phyloP scores from a whole-genome alignment of 2,113 vertebrate genomes.

The Ammospiza caudacuta region DNA sequence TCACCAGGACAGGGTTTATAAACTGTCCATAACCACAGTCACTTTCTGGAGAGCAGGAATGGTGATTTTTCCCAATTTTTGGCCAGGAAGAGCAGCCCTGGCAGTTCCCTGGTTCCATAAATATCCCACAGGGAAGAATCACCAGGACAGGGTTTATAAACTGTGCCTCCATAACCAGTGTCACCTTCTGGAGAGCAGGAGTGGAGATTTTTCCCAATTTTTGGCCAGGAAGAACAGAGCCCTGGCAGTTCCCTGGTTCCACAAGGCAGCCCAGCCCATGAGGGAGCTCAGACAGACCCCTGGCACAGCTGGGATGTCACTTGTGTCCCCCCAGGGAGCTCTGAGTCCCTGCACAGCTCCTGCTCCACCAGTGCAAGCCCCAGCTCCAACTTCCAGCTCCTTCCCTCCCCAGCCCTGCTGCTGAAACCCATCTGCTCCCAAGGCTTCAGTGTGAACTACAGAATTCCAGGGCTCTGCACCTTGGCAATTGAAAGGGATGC shows the following conservation, averaged over 20 bases:
- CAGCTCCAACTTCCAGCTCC: neutral
- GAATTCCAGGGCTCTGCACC: neutral
- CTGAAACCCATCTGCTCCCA: neutral
- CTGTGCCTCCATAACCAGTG: neutral
- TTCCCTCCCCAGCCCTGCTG: neutral
- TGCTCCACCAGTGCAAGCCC: too few relatives aligned
- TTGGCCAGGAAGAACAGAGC: neutral
- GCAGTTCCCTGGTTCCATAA: neutral
- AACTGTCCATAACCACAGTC: neutral
- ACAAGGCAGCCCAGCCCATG: neutral
- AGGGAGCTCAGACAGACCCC: neutral
- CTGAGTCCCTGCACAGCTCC: neutral
- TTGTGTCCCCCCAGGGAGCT: neutral
- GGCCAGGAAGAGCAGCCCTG: neutral
- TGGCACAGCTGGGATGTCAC: neutral
- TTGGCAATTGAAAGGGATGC: neutral
- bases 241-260: neutral
- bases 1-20: neutral
- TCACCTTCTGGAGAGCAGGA: neutral
- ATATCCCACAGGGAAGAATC: rapidly evolving
- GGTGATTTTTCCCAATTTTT: rapidly evolving
- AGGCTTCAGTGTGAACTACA: neutral
- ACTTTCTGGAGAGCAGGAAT: neutral
- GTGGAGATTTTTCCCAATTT: neutral
- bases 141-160: neutral